Base-by-base conservation (phyloP, 2,888 invertebrate genomes). In the Acanthococcus lagerstroemiae region DNA sequence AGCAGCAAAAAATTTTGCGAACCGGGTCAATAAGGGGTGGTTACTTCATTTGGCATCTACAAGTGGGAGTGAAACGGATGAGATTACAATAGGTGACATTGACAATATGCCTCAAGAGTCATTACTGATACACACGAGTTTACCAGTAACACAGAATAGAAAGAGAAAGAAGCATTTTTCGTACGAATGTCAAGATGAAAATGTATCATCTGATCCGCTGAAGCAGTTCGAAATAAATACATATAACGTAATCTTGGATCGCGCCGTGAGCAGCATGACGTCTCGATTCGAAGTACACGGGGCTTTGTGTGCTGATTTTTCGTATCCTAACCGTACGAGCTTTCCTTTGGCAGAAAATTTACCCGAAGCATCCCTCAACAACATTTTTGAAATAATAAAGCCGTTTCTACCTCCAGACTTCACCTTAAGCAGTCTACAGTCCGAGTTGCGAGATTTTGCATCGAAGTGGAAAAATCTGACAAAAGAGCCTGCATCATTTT, bases 381-480 rank as follows among this genome's bases (percentile, higher is more conserved):
- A 17, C 6, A 48, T 48, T 9, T 48, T 48, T 17, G 48, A 48
- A 48, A 48, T 48, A 9, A 48, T 48, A 5, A n/a, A 9, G 6
- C 17, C 17, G 6, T 48, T 15, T 48, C 19, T 48, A 48, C 19
- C 48, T n/a, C 17, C 48, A 48, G n/a, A 48, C 6, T 48, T 48
- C 19, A 48, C 48, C 19, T 17, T 48, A 17, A 17, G 48, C n/a
- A 17, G 6, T 48, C 17, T 17, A 17, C 48, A 48, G 6, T 48
- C 9, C 19, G 48, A 48, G 48, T 48, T 48, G 48, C 12, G n/a
- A 48, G 48, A 48, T 17, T 48, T 48, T 48, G 12, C 48, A 48
- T 48, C 48, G n/a, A 48, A 48, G 19, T 48, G 48, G 48, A 48
- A 48, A 48, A 48, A 48, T 17, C 48, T 48, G 48, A 48, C 12